Evolutionary conservation across 2,113 vertebrate genomes (phyloP).

Genomic region (Thamnaconus septentrionalis): DNA sequence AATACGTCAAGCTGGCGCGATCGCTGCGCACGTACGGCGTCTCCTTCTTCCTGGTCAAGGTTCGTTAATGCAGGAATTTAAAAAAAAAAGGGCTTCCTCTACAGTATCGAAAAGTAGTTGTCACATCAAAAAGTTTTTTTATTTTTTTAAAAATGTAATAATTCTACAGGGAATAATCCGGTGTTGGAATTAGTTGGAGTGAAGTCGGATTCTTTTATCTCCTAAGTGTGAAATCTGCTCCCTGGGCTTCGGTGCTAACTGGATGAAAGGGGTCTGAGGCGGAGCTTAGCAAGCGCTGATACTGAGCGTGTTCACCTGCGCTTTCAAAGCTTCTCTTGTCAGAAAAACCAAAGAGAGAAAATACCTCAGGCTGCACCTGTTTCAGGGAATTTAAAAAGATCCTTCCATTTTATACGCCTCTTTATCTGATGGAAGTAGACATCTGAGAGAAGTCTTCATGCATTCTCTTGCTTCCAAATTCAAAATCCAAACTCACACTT

Average conservation of each 20-base stretch:
- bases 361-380: no score
- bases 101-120: no score
- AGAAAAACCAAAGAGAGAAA: not conserved
- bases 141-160: slow-evolving; percentile 9
- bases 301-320: not conserved
- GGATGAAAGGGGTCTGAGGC: slow-evolving; percentile 28
- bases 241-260: slow-evolving; percentile 4
- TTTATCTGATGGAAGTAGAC: no score
- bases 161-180: slow-evolving; percentile 5
- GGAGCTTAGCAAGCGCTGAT: not conserved
- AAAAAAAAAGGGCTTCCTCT: not conserved
- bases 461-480: no score
- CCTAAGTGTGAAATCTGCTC: slow-evolving; percentile 26
- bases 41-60: slow-evolving; percentile 98
- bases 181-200: slow-evolving; percentile 16
- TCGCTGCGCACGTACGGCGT: slow-evolving; percentile 94
- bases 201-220: slow-evolving; percentile 37
- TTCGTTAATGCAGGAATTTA: slow-evolving; percentile 48
- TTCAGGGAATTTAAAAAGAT: no score
- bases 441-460: no score
- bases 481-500: no score
- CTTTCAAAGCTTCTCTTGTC: not conserved
- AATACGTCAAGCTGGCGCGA: slow-evolving; percentile 94
- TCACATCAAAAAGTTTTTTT: not conserved
- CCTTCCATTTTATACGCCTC: no score